Base-by-base conservation (phyloP, 2,113 vertebrate genomes). In the Semicossyphus pulcher region DNA sequence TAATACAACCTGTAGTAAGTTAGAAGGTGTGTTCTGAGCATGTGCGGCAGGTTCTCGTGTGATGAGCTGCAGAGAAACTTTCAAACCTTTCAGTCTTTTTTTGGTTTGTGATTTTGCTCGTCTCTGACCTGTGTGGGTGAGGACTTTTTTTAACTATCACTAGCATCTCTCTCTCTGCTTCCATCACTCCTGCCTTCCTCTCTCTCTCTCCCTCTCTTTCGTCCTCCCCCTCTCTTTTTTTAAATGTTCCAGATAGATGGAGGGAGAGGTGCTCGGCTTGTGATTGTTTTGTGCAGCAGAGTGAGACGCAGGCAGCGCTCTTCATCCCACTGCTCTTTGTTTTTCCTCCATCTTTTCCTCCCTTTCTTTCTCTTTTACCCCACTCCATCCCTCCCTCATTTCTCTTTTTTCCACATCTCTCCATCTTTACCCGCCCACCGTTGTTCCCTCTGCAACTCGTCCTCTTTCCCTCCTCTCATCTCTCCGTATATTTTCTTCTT, bases 211-310 rank as follows among this genome's bases (percentile, higher is more conserved):
- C 45, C 28, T 8, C 5, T 53, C 72, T 61, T 34, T 72, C 53
- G 67, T 67, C 77, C 79, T 81, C 83, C 71, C 72, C 77, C 79
- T 52, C 67, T 63, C 45, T 0, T 48, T 26, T 28, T 76, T 20
- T n/a, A 21, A 1, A 15, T 62, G 67, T 61, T 26, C 23, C 58
- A 34, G 54, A 49, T 29, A 21, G 78, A 48, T 36, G 10, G 68
- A 65, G 44, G n/a, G 48, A 58, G 39, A 41, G 48, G 26, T 48
- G 68, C 25, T 70, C 0, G 29, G 47, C 36, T 54, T 61, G 68
- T 73, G 78, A 89, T 89, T 73, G 83, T 78, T 76, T 83, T 88
- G 78, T 86, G 64, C 78, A 78, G 77, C 72, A 76, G 86, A 76
- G 82, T 83, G 88, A 85, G 66, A 76, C 72, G 3, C 58, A 28